These are phyloP conservation scores for Eriosoma lanigerum DNA, from an alignment of 1,140 invertebrate species.

Conservation along the genomic window DNA sequence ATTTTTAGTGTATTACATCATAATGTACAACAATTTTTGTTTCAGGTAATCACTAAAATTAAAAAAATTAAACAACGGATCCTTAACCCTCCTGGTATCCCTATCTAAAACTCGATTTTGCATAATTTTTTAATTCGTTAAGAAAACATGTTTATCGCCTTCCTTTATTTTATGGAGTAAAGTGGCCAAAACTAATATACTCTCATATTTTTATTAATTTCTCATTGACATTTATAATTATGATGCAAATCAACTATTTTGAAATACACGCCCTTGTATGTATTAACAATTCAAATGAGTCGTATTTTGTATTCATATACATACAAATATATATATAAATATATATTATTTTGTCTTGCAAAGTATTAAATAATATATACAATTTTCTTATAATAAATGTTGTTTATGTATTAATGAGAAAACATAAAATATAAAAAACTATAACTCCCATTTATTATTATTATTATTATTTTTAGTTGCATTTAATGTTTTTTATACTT, in stretches of 20 bases:
- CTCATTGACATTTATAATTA: constrained; percentile 46
- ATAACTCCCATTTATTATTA: constrained; percentile 43
- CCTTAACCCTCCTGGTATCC: constrained; percentile 17
- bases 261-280: constrained; percentile 43
- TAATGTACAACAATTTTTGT: constrained; percentile 51
- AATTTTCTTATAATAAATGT: constrained; percentile 49
- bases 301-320: constrained; percentile 14
- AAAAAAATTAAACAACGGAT: constrained; percentile 32
- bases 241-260: constrained; percentile 40
- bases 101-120: constrained; percentile 16
- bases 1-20: constrained; percentile 48
- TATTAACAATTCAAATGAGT: constrained; percentile 47
- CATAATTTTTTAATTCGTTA: constrained; percentile 38
- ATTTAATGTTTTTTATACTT: constrained; percentile 38
- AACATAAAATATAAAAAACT: constrained; percentile 39
- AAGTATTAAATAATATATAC: constrained; percentile 44
- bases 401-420: constrained; percentile 37
- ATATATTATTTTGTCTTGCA: constrained; percentile 31
- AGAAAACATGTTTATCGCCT: constrained; percentile 25
- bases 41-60: constrained; percentile 50
- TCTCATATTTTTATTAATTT: constrained; percentile 37
- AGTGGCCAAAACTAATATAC: constrained; percentile 35
- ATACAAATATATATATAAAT: constrained; percentile 6
- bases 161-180: constrained; percentile 17
- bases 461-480: constrained; percentile 40